These are phyloP conservation scores for Hyperoplus immaculatus DNA, from an alignment of 2,797 vertebrate genomes.

Conservation along the genomic window DNA sequence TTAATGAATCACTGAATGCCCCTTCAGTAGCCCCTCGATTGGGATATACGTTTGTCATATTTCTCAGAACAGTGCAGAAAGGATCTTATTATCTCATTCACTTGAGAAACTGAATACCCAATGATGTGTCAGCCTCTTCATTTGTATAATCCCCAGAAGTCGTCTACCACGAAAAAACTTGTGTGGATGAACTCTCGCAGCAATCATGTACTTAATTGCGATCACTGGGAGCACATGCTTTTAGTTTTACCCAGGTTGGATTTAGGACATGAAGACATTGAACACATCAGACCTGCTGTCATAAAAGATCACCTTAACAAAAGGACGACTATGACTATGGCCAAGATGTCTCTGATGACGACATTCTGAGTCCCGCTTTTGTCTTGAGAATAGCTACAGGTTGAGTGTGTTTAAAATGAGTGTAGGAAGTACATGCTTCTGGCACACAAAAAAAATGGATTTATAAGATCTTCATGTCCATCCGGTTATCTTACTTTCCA, in stretches of 20 bases:
- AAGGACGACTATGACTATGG: constrained; percentile 35
- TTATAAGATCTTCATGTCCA: not conserved
- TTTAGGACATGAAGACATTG: constrained; percentile 39
- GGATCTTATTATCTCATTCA: constrained; percentile 73
- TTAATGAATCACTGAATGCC: constrained; percentile 65
- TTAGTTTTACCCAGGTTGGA: constrained; percentile 36
- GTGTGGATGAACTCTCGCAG: constrained; percentile 52
- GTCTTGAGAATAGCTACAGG: constrained; percentile 4
- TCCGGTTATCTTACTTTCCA: not conserved
- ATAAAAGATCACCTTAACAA: constrained; percentile 52
- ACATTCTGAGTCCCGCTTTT: constrained; percentile 27
- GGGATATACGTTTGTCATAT: constrained; percentile 59
- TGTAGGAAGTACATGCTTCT: not conserved
- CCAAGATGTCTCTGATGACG: constrained; percentile 43
- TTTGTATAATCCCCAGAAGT: constrained; percentile 66
- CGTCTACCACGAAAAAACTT: constrained; percentile 53
- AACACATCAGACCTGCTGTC: constrained; percentile 59
- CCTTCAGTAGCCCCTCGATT: constrained; percentile 36
- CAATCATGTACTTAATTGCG: constrained; percentile 60
- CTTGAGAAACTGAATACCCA: constrained; percentile 62
- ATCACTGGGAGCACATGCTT: constrained; percentile 31
- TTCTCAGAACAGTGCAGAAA: constrained; percentile 55
- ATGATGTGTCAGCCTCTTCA: constrained; percentile 67
- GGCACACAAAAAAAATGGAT: not conserved
- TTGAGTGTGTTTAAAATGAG: constrained; percentile 13